Evolutionary conservation across 2,113 vertebrate species (phyloP).

Genomic region (Pipra filicauda): DNA sequence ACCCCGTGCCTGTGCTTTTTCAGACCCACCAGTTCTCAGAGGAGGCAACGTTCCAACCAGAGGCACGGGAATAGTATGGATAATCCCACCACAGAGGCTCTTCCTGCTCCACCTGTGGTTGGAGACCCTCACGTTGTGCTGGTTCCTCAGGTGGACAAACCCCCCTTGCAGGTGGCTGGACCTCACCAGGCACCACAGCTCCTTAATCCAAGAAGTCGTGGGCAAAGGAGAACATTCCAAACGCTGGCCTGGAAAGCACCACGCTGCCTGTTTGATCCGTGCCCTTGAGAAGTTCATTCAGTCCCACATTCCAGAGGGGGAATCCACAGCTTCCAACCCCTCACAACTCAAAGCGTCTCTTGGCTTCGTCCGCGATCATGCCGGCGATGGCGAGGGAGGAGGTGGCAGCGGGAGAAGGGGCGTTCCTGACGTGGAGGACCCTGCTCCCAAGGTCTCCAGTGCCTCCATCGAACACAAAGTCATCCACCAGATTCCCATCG

Average conservation of each 20-base stretch:
- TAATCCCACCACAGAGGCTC: not conserved
- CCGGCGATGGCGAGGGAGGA: constrained; percentile 93
- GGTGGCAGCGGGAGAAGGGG: constrained; percentile 94
- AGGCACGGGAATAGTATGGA: rapidly evolving
- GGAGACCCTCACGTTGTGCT: rapidly evolving
- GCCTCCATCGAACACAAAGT: constrained; percentile 96
- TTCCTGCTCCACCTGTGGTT: not conserved
- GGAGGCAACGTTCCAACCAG: rapidly evolving
- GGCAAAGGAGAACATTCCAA: not conserved
- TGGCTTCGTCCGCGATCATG: constrained; percentile 85
- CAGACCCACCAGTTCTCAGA: not conserved
- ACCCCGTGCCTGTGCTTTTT: rapidly evolving
- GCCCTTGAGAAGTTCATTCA: not conserved
- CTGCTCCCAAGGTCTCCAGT: constrained; percentile 78
- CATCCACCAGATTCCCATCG: constrained; percentile 88
- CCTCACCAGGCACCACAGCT: not conserved
- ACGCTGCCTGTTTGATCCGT: not conserved
- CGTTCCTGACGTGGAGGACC: constrained; percentile 93
- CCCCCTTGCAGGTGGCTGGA: not conserved
- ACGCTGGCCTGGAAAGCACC: not conserved
- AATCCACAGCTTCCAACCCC: rapidly evolving
- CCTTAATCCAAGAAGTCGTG: not conserved
- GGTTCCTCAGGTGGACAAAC: not conserved
- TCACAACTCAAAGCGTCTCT: constrained; percentile 82
- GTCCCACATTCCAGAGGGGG: not conserved